A percentile compares a stretch with the other conserved stretches of the same genome.
Evolutionary conservation across 2,797 vertebrate species (phyloP).

Genomic region (Cuculus canorus): DNA sequence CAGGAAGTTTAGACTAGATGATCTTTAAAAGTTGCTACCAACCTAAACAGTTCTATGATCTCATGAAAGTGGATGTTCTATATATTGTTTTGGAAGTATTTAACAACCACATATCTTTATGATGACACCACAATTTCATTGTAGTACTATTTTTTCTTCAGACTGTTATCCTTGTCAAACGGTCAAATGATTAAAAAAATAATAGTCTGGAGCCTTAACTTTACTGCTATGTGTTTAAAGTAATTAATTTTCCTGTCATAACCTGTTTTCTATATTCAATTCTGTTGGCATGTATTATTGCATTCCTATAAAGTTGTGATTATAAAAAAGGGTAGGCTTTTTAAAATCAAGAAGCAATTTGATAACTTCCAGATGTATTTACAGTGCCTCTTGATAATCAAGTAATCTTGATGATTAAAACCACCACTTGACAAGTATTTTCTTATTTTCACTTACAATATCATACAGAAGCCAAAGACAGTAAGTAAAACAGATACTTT

Average conservation of each 20-base stretch:
- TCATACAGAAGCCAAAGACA: background rate
- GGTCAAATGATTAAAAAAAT: background rate
- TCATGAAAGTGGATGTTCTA: background rate
- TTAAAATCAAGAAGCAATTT: slow-evolving; percentile 38
- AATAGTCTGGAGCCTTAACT: background rate
- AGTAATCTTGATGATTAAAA: slow-evolving; percentile 28
- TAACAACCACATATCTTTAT: background rate
- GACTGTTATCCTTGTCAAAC: background rate
- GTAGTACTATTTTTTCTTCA: background rate
- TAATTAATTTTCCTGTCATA: slow-evolving; percentile 28
- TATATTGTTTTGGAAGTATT: background rate
- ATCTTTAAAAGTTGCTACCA: background rate
- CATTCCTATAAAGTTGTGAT: slow-evolving; percentile 4
- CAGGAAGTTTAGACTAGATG: background rate
- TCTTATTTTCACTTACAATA: slow-evolving; percentile 19
- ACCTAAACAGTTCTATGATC: background rate
- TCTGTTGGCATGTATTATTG: background rate
- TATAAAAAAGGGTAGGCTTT: background rate
- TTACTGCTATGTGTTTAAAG: background rate
- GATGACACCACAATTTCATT: background rate
- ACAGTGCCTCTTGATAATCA: background rate
- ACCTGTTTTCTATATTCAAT: slow-evolving; percentile 21
- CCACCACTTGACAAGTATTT: background rate
- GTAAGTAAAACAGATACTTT: background rate
- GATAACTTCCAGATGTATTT: background rate